phyloP scores from a whole-genome alignment of 2,797 vertebrate species.

The Vespertilio murinus region DNA sequence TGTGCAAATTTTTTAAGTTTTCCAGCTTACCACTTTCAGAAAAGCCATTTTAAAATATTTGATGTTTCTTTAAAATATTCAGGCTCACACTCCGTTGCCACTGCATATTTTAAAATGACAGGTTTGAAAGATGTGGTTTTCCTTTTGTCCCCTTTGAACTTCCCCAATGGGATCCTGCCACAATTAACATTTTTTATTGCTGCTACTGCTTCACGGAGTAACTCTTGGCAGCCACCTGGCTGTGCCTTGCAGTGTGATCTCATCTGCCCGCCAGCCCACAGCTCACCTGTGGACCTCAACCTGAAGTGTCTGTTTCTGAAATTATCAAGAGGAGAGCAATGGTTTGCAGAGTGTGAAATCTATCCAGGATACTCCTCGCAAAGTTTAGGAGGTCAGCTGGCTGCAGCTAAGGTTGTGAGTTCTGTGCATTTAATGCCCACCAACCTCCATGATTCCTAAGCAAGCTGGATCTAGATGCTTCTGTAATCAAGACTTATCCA shows the following conservation, averaged over 20 bases:
- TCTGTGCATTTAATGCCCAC: not conserved
- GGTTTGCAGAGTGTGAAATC: constrained; percentile 13
- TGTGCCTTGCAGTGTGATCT: constrained; percentile 42
- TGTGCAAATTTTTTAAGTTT: constrained; percentile 61
- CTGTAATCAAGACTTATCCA: not conserved
- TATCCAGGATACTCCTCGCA: not conserved
- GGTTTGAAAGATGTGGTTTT: constrained; percentile 69
- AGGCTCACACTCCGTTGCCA: constrained; percentile 73
- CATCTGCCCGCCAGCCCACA: constrained; percentile 11
- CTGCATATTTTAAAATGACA: constrained; percentile 79
- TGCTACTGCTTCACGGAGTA: constrained; percentile 33
- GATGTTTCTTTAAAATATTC: constrained; percentile 83
- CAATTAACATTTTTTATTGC: constrained; percentile 72
- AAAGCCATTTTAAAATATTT: constrained; percentile 79
- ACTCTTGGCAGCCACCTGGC: not conserved
- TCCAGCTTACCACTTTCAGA: constrained; percentile 70
- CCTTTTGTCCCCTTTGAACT: constrained; percentile 69
- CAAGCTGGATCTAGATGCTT: not conserved
- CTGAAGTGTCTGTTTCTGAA: not conserved
- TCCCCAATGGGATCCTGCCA: constrained; percentile 57
- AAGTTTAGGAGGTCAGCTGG: not conserved
- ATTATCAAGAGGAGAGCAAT: not conserved
- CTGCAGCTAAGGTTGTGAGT: not conserved
- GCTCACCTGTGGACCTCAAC: constrained; percentile 24
- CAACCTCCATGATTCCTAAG: not conserved